These are phyloP conservation scores for Zoanthus solanderi DNA, from an alignment of 92 coral and sea anemone genomes.

Conservation along the genomic window DNA sequence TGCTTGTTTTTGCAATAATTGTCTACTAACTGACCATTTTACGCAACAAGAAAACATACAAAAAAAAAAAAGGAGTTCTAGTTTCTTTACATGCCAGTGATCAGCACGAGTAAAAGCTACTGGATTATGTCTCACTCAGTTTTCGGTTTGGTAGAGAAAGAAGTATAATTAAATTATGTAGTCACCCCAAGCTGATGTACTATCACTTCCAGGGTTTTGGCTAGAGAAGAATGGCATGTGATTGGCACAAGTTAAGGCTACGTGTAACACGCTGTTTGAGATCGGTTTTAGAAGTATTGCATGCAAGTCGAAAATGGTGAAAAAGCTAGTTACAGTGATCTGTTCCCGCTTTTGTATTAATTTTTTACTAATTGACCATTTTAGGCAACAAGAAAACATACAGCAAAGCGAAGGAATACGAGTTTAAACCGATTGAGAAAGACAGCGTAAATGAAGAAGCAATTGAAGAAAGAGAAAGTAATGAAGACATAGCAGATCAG, in stretches of 20 bases:
- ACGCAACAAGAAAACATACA: neutral
- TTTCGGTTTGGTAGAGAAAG: neutral
- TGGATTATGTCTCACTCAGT: neutral
- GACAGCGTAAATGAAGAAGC: slow-evolving; percentile 68
- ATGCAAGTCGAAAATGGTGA: neutral
- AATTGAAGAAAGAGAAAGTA: slow-evolving; percentile 88
- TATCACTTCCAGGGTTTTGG: neutral
- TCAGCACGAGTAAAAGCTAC: neutral
- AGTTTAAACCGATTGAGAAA: slow-evolving; percentile 84
- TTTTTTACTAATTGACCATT: neutral
- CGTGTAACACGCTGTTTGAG: neutral
- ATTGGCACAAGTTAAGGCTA: neutral
- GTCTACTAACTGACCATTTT: neutral
- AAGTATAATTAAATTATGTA: neutral
- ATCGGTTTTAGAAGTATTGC: neutral
- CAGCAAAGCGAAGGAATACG: slow-evolving; percentile 77
- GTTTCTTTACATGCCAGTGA: neutral
- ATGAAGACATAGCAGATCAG: slow-evolving; percentile 79
- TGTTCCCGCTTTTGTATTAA: too few species aligned
- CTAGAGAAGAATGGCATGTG: neutral
- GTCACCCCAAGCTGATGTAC: neutral
- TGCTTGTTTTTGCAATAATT: too few species aligned
- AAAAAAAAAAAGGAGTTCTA: neutral
- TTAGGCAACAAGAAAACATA: slow-evolving; percentile 60
- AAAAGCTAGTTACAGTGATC: too few species aligned